Conservation (phyloP, 2,113 vertebrate genomes). For the Scatophagus argus region DNA sequence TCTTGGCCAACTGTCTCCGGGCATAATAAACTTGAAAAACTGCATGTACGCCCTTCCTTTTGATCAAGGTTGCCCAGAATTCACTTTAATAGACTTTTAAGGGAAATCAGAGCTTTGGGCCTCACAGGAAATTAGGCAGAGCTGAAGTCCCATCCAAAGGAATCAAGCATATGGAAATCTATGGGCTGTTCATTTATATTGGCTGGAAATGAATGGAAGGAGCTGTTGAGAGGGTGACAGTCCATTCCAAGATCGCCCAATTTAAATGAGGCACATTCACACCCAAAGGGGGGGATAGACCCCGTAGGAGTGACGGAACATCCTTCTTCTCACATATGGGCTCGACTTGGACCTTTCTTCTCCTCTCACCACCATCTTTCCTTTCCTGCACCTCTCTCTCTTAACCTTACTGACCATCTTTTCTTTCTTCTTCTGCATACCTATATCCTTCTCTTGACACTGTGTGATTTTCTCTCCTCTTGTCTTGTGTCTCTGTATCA, state of each 20-base stretch:
- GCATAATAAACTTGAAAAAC: slow-evolving; percentile 63
- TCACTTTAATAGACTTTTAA: slow-evolving; percentile 68
- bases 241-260: slow-evolving; percentile 58
- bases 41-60: slow-evolving; percentile 52
- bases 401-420: neutral
- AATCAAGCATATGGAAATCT: slow-evolving; percentile 74
- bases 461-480: slow-evolving; percentile 12
- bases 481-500: neutral
- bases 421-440: neutral
- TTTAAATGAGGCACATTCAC: slow-evolving; percentile 72
- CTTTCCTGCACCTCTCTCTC: neutral
- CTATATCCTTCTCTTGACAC: neutral
- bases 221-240: slow-evolving; percentile 64
- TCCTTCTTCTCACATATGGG: slow-evolving; percentile 3
- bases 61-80: slow-evolving; percentile 71
- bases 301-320: slow-evolving; percentile 43
- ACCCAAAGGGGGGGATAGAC: slow-evolving; percentile 52
- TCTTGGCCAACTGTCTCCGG: slow-evolving; percentile 62
- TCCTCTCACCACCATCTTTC: slow-evolving; percentile 5
- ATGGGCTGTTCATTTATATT: slow-evolving; percentile 71
- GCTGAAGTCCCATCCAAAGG: slow-evolving; percentile 60
- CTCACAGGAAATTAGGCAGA: slow-evolving; percentile 66
- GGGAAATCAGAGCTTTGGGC: slow-evolving; percentile 67
- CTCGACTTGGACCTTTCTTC: slow-evolving; percentile 22
- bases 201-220: slow-evolving; percentile 68